Evolutionary conservation across 2,113 vertebrate species (phyloP).

Genomic region (Takifugu flavidus): DNA sequence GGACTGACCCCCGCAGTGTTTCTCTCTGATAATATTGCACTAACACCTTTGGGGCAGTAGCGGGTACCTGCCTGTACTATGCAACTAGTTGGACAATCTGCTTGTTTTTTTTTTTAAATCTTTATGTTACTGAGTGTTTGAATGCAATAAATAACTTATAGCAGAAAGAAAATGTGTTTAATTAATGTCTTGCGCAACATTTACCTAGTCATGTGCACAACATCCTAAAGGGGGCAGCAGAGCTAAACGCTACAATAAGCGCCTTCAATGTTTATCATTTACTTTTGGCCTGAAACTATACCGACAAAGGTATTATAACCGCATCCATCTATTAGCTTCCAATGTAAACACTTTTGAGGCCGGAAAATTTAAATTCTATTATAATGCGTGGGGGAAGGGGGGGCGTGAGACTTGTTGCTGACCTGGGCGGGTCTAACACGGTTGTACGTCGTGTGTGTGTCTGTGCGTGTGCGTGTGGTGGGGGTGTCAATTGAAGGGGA

Average conservation of each 20-base stretch:
- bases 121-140: constrained; percentile 43
- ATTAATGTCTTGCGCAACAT: constrained; percentile 20
- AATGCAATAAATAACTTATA: constrained; percentile 58
- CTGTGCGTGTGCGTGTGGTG: background rate
- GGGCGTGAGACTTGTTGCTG: constrained; percentile 60
- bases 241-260: too few relatives aligned
- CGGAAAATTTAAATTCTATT: too few relatives aligned
- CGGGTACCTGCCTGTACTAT: constrained; percentile 69
- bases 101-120: constrained; percentile 19
- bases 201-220: background rate
- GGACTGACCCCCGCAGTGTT: constrained; percentile 2
- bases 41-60: constrained; percentile 57
- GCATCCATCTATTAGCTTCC: too few relatives aligned
- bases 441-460: constrained; percentile 33
- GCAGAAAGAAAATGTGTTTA: constrained; percentile 28
- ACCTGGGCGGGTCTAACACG: constrained; percentile 69
- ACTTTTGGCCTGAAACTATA: too few relatives aligned
- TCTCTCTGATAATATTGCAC: constrained; percentile 44
- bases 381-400: background rate
- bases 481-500: constrained; percentile 62
- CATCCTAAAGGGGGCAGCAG: too few relatives aligned
- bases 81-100: constrained; percentile 68
- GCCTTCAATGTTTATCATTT: too few relatives aligned
- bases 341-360: too few relatives aligned
- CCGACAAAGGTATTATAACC: too few relatives aligned